Evolutionary conservation across 64 coral and sea anemone genomes (phyloP).

Genomic region (Montipora foliosa): DNA sequence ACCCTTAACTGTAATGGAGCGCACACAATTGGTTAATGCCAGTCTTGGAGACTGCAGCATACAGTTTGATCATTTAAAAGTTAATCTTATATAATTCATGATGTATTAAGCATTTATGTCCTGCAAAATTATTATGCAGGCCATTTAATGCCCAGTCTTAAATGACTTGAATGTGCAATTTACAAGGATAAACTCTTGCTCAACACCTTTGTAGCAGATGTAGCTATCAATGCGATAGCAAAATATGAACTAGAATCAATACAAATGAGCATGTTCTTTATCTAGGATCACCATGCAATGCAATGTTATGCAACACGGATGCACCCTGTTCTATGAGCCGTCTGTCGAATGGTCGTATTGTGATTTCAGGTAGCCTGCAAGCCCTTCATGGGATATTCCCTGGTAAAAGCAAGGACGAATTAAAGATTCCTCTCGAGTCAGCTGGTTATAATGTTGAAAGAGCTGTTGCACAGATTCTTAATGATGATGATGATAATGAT

Average conservation of each 20-base stretch:
- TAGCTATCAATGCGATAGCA: constrained; percentile 15
- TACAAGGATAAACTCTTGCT: constrained; percentile 19
- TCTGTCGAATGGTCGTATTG: constrained; percentile 5
- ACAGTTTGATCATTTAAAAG: no score
- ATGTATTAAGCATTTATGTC: no score
- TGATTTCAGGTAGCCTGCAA: constrained; percentile 14
- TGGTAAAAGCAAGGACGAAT: constrained; percentile 16
- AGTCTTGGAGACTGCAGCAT: no score
- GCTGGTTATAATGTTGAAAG: constrained; percentile 12
- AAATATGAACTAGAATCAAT: constrained; percentile 16
- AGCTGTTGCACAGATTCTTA: neutral
- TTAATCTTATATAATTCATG: no score
- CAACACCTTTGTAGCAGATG: constrained; percentile 16
- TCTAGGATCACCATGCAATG: constrained; percentile 22
- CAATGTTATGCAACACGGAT: constrained; percentile 4
- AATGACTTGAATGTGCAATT: constrained; percentile 19
- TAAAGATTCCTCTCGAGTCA: constrained; percentile 11
- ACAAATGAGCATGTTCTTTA: constrained; percentile 24
- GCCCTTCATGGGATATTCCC: constrained; percentile 17
- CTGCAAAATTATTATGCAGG: constrained; percentile 23
- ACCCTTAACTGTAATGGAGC: no score
- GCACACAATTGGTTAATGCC: no score
- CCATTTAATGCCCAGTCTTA: constrained; percentile 19
- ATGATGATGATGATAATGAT: neutral
- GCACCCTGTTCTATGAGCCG: constrained; percentile 5